These are phyloP conservation scores for Coelopa frigida DNA, from an alignment of 1,140 invertebrate genomes.

Conservation along the genomic window DNA sequence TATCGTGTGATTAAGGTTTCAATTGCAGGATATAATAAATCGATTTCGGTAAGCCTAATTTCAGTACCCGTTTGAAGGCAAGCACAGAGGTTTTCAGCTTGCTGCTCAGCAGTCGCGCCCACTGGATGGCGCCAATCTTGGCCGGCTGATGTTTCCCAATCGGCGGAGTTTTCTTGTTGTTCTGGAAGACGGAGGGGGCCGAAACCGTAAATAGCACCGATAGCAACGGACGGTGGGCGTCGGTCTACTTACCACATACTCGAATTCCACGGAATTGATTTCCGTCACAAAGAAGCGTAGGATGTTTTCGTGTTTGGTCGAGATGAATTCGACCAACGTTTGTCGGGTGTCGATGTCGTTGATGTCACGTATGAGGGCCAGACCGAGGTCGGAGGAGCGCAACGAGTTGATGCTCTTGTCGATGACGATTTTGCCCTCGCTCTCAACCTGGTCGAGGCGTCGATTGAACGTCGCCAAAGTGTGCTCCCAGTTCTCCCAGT, in stretches of 20 bases:
- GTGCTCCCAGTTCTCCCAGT: constrained; percentile 75
- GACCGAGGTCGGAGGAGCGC: constrained; percentile 68
- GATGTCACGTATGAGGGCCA: constrained; percentile 73
- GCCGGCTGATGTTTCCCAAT: constrained; percentile 69
- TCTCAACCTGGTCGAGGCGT: constrained; percentile 66
- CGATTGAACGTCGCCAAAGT: constrained; percentile 67
- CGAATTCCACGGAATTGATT: constrained; percentile 58
- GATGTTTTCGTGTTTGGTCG: constrained; percentile 78
- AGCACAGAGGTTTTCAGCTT: constrained; percentile 70
- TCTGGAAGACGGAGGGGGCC: constrained; percentile 46
- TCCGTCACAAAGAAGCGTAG: constrained; percentile 78
- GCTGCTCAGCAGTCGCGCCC: constrained; percentile 69
- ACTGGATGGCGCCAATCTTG: constrained; percentile 72
- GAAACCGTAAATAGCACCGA: background rate
- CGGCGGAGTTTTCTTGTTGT: constrained; percentile 63
- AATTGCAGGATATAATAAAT: too few species aligned
- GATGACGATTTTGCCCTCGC: constrained; percentile 76
- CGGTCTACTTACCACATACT: constrained; percentile 53
- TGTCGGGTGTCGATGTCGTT: constrained; percentile 67
- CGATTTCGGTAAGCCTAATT: too few species aligned
- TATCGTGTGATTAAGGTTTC: too few species aligned
- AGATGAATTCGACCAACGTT: constrained; percentile 61
- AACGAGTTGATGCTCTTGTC: constrained; percentile 76
- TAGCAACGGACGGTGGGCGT: background rate
- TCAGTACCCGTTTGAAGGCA: constrained; percentile 61